Evolutionary conservation across 2,797 vertebrate species (phyloP), one percentile per base, ranked within the genome.

Genomic region (Nyctalus aviator): DNA sequence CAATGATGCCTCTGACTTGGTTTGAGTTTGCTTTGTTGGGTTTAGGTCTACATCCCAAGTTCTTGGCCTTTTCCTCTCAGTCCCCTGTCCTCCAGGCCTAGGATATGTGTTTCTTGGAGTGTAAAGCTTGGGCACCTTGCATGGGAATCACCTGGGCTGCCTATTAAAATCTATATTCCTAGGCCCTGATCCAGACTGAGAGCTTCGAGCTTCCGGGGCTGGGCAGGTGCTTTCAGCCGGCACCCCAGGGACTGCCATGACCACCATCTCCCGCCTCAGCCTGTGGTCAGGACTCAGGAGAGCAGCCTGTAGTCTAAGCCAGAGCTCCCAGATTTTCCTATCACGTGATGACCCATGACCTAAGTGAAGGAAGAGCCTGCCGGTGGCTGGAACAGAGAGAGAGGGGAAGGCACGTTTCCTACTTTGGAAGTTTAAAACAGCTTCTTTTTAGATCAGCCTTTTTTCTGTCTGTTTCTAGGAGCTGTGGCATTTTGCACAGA

Each of bases 391-490:
- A 23, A 44, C 30, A 93, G 79, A 81, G 32, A 46, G 25, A 55
- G 62, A 59, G 41, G 50, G 64, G 75, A 87, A 95, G 69, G 23
- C 69, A 71, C 55, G 11, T 81, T 94, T 84, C 23, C 25, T 89
- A 20, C 27, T 30, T 88, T 44, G 27, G 91, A 84, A 69, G 55
- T 64, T 68, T 68, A 32, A 76, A 72, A n/a, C 57, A 15, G 20
- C 71, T 72, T 78, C 50, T 87, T 93, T 87, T 84, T 64, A 12
- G 23, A 73, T 84, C 48, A 75, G 78, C 44, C 69, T 83, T 90
- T 88, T 14, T 82, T 88, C 18, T 82, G 35, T 76, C 55, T 53
- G 9, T 46, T 64, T 88, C 62, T 44, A 46, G 57, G 72, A 78
- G 75, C 37, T 32, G 1, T 86, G 12, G 15, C 11, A 73, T 20